A percentile compares a stretch with the other conserved stretches of the same genome.
Conservation (phyloP, 1,140 invertebrate species). For the Sitobion miscanthi region DNA sequence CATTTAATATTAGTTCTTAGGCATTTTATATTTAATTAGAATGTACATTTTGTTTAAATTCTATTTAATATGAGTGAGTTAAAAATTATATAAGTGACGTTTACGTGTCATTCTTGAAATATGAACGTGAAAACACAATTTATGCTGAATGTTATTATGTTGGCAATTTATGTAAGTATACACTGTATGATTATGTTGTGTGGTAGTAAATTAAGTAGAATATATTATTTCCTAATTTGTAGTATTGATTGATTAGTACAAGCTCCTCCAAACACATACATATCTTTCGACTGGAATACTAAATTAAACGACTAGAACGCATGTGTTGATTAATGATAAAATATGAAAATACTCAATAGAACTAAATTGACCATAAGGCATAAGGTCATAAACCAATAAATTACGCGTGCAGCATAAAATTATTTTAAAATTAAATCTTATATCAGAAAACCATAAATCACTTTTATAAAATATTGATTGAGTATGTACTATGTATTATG, state of each 20-base stretch:
- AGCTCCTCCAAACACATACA: neutral
- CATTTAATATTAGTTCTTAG: neutral
- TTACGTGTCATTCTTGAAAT: neutral
- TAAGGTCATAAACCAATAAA: neutral
- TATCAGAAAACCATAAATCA: neutral
- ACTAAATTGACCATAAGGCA: neutral
- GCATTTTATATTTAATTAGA: neutral
- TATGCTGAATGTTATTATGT: neutral
- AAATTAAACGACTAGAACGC: neutral
- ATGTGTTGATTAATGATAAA: neutral
- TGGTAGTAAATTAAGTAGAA: neutral
- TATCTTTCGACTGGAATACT: neutral
- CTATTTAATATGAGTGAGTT: neutral
- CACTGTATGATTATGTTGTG: neutral
- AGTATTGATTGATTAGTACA: neutral
- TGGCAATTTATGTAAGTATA: neutral
- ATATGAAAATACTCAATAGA: neutral
- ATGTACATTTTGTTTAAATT: neutral
- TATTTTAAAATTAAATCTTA: neutral
- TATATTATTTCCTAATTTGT: neutral
- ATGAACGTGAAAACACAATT: neutral
- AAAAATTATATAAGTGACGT: neutral
- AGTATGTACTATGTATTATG: too few species aligned
- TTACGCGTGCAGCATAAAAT: neutral
- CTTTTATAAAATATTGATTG: neutral